Percentiles rank a stretch among this genome's conserved stretches.
Conservation (phyloP, 2,113 vertebrate species). For the Megaleporinus macrocephalus region DNA sequence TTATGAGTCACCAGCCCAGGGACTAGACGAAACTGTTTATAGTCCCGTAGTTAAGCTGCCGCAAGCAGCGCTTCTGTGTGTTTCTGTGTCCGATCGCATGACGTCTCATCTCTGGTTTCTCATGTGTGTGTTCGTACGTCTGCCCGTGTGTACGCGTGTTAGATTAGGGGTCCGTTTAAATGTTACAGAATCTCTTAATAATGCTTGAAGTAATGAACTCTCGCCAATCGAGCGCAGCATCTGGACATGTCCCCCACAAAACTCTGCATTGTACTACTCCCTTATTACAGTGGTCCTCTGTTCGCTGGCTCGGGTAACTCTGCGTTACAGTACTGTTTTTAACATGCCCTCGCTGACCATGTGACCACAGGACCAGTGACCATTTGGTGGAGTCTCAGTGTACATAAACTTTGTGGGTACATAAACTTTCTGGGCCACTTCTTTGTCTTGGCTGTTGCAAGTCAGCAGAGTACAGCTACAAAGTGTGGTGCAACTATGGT, state of each 20-base stretch:
- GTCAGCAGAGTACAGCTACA: too few relatives aligned
- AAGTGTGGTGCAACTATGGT: too few relatives aligned
- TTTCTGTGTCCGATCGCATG: conserved; percentile 39
- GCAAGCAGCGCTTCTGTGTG: conserved; percentile 41
- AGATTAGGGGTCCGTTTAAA: conserved; percentile 30
- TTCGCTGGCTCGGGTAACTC: neutral
- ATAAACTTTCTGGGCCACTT: too few relatives aligned
- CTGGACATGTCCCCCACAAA: conserved; percentile 37
- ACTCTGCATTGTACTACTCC: neutral
- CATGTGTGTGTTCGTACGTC: conserved; percentile 44
- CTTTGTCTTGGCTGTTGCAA: too few relatives aligned
- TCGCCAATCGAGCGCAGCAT: conserved; percentile 6
- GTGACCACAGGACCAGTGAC: too few relatives aligned
- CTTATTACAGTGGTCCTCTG: neutral
- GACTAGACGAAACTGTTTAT: conserved; percentile 70
- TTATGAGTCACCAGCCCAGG: conserved; percentile 72
- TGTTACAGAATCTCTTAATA: conserved; percentile 17
- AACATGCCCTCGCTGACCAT: neutral
- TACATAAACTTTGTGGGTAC: too few relatives aligned
- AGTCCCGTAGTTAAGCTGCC: conserved; percentile 60
- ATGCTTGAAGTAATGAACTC: conserved; percentile 15
- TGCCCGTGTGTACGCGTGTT: conserved; percentile 36
- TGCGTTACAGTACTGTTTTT: neutral
- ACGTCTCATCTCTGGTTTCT: conserved; percentile 39
- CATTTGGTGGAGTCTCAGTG: too few relatives aligned